Evolutionary conservation across 2,888 invertebrate species (phyloP), one percentile per base, ranked within the genome.

Genomic region (Alviniconcha strummeri): DNA sequence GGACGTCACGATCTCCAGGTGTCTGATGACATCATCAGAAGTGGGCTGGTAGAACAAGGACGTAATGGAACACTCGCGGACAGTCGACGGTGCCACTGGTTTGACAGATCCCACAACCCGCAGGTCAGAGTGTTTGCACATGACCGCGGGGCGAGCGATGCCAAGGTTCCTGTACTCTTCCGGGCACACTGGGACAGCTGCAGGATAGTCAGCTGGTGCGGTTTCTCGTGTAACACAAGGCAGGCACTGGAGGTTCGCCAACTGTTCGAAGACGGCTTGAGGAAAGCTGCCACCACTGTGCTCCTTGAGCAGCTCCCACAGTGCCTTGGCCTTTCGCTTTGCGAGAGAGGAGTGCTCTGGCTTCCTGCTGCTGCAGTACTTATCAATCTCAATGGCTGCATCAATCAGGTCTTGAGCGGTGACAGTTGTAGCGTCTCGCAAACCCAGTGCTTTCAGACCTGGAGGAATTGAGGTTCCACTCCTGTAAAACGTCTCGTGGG

Each of bases 401-500:
- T 17, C 11, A 15, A 81, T 72, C 72, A 81, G 55, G 36, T 81
- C 56, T n/a, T 5, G 8, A 13, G 13, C 11, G 4, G 55, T 54
- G 36, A 91, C 85, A 11, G 88, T 86, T 9, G 85, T 77, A 17
- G 83, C 81, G 7, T 85, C 85, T 64, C 87, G 83, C 67, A 91
- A 85, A 55, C 91, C 91, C n/a, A 91, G 82, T 57, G 85, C 71
- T 36, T 87, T 83, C 54, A 90, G 85, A 19, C 85, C 84, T 2
- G 77, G 78, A 4, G 89, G 84, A 17, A 82, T 67, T 1, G 88
- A 83, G 9, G 86, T 84, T 4, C 84, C 83, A 81, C 84, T 56
- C 17, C 52, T 4, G n/a, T 11, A 71, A 57, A 81, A 81, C 13
- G 57, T 86, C 7, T 81, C 78, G 5, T 81, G 17, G 69, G 91